Conservation (phyloP, 2,888 invertebrate genomes). For the Papilio demoleus region DNA sequence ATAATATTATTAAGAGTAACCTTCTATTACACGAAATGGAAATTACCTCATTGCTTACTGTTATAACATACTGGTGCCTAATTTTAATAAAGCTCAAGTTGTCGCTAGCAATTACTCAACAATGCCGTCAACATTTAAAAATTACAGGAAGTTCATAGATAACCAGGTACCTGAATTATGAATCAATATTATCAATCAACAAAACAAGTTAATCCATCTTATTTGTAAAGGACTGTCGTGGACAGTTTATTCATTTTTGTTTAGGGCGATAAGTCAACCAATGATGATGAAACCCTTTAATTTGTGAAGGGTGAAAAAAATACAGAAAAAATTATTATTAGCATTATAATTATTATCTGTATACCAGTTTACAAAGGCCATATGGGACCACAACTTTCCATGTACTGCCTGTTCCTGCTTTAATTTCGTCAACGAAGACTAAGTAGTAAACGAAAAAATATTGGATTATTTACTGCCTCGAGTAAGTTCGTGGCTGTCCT, state of each 20-base stretch:
- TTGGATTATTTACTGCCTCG: neutral
- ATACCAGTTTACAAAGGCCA: no score
- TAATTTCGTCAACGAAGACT: no score
- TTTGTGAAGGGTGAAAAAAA: no score
- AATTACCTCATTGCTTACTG: neutral
- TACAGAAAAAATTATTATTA: no score
- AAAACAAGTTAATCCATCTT: conserved; percentile 17
- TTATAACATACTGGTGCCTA: neutral
- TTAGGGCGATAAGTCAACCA: neutral
- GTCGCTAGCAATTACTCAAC: neutral
- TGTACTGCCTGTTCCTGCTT: no score
- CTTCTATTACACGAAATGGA: neutral
- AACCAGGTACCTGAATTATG: neutral
- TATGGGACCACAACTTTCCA: no score
- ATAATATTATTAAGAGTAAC: no score
- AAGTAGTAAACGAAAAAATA: neutral
- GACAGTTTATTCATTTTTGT: neutral
- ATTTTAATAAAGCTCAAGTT: neutral
- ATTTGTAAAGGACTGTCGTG: neutral
- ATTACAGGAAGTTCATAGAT: conserved; percentile 16
- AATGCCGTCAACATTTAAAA: conserved; percentile 16
- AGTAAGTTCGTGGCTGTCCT: conserved; percentile 58
- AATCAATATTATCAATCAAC: conserved; percentile 21
- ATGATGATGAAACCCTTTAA: no score
- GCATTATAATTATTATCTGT: no score